Percentiles rank a stretch among this genome's conserved stretches.
Conservation (phyloP, 1,140 invertebrate genomes). For the Drosophila gunungcola region DNA sequence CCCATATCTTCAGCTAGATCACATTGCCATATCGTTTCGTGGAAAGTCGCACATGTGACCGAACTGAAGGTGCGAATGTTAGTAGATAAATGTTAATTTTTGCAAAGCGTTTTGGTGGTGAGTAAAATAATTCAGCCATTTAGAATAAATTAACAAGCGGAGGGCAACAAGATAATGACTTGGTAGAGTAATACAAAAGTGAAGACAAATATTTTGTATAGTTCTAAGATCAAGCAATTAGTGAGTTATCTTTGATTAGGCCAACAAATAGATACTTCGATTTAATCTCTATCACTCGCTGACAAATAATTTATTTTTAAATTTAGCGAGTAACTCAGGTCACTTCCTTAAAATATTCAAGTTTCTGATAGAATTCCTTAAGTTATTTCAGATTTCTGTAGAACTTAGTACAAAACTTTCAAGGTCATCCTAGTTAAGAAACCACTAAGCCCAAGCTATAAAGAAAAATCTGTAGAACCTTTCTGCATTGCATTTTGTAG, state of each 20-base stretch:
- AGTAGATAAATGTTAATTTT: constrained; percentile 53
- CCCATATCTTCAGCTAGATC: constrained; percentile 22
- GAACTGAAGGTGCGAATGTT: constrained; percentile 61
- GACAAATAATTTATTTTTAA: not conserved
- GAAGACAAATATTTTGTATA: constrained; percentile 22
- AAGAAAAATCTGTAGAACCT: constrained; percentile 15
- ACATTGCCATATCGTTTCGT: constrained; percentile 34
- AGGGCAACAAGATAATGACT: constrained; percentile 5
- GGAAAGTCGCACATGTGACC: constrained; percentile 70
- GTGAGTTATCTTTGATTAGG: constrained; percentile 26
- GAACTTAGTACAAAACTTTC: not conserved
- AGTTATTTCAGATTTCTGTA: not conserved
- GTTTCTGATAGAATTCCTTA: no score
- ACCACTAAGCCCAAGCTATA: not conserved
- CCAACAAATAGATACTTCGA: constrained; percentile 13
- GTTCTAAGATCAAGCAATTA: constrained; percentile 26
- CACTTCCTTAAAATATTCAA: constrained; percentile 1
- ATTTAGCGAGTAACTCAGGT: not conserved
- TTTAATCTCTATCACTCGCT: constrained; percentile 10
- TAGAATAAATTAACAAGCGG: constrained; percentile 41
- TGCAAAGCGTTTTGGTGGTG: not conserved
- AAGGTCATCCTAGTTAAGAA: not conserved
- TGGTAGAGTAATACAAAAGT: constrained; percentile 1
- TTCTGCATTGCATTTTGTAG: constrained; percentile 13
- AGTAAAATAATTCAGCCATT: constrained; percentile 44